A percentile compares a stretch with the other conserved stretches of the same genome.
Evolutionary conservation across 2,797 vertebrate genomes (phyloP).

Genomic region (Morelia viridis): DNA sequence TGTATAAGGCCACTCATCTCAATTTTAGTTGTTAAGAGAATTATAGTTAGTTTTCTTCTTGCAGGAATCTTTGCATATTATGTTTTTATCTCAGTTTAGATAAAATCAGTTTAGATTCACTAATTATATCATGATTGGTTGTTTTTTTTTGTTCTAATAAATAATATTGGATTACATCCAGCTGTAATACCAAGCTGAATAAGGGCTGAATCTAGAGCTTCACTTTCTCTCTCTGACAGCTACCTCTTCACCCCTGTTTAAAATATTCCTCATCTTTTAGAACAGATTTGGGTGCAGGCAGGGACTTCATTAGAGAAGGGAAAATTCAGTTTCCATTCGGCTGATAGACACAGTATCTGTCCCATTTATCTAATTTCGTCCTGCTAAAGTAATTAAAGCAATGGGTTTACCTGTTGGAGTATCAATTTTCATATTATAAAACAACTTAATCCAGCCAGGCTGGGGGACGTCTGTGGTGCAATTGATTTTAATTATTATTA

Average conservation of each 20-base stretch:
- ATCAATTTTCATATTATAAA: conserved; percentile 24
- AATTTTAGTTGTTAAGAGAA: neutral
- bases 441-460: conserved; percentile 5
- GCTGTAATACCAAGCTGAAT: neutral
- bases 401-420: neutral
- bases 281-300: neutral
- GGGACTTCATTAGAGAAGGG: neutral
- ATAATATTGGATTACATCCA: neutral
- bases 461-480: neutral
- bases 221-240: neutral
- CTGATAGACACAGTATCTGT: neutral
- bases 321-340: neutral
- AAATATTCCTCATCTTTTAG: neutral
- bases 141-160: neutral
- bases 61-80: neutral
- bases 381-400: conserved; percentile 15
- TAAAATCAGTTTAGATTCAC: neutral
- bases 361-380: conserved; percentile 7
- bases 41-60: neutral
- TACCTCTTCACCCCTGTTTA: neutral
- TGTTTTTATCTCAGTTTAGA: neutral
- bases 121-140: neutral
- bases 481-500: conserved; percentile 7
- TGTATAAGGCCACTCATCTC: neutral
- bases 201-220: neutral